Conservation (phyloP, 2,113 vertebrate species). For the Phoxinus phoxinus region DNA sequence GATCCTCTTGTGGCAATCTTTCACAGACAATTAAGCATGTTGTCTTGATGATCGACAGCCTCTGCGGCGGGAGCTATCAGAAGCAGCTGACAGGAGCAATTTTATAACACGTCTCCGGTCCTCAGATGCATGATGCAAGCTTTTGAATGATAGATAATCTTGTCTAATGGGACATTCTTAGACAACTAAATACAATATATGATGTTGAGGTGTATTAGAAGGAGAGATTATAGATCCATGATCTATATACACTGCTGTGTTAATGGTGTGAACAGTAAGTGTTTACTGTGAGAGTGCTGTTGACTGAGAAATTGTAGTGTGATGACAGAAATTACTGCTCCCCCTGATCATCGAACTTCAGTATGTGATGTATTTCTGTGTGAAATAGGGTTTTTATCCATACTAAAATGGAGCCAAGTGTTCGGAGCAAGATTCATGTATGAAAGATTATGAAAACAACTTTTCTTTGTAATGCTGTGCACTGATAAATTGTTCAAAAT, state of each 20-base stretch:
- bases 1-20: conserved; percentile 34
- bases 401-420: not conserved
- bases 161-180: not conserved
- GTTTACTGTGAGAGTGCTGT: not conserved
- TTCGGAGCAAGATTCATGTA: not conserved
- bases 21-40: conserved; percentile 49
- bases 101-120: not conserved
- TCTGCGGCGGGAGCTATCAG: not conserved
- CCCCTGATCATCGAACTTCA: not conserved
- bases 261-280: not conserved
- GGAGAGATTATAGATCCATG: not conserved
- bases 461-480: not conserved
- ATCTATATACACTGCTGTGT: not conserved
- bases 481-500: not conserved
- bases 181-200: not conserved
- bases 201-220: not conserved
- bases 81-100: conserved; percentile 23
- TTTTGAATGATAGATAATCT: not conserved
- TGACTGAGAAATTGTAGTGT: not conserved
- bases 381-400: not conserved
- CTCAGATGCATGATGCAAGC: not conserved
- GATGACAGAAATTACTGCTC: not conserved
- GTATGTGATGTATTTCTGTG: not conserved
- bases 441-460: not conserved
- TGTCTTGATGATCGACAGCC: conserved; percentile 7